Base-by-base conservation (phyloP, 2,888 invertebrate genomes). In the Synanthedon myopaeformis region DNA sequence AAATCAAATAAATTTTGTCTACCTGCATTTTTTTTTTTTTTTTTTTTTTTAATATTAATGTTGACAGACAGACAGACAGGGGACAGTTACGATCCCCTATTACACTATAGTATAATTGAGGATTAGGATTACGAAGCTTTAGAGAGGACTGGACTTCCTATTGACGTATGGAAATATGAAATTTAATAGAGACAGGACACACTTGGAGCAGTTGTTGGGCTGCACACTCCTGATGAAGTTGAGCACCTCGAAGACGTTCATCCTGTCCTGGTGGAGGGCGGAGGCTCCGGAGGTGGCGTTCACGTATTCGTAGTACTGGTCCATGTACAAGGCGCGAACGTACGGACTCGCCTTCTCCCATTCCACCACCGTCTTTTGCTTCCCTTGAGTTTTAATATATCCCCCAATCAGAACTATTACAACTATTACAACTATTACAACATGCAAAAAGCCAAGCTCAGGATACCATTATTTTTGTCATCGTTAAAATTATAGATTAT, bases 321-420 rank as follows among this genome's bases (percentile, higher is more conserved):
- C 94, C 64, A 93, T 67, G 76, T 95, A 94, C 61, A 92, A 89
- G 55, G 93, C 92, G 51, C 94, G 89, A 23, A 94, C 82, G 66
- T 91, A 89, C 12, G 91, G 89, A 11, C 91, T 89, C 1, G 94
- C 92, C 57, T 89, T 91, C 70, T 94, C 92, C 94, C 95, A 96
- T 63, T 94, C 89, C 2, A 94, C 94, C 0, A 96, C 96, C 63
- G 94, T 78, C 58, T 94, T 94, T 76, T 96, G 96, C 51, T 95
- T 88, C 95, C 96, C 96, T 17, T 17, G 2, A 17, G 17, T 17
- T n/a, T n/a, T 17, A 17, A 17, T 2, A 17, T 17, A 2, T 17
- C 17, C 1, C n/a, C n/a, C n/a, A n/a, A n/a, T n/a, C n/a, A n/a
- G n/a, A n/a, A n/a, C n/a, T 17, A 17, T 17, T 17, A 17, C 17